phyloP scores from a whole-genome alignment of 2,113 vertebrate genomes.

The Catagonus wagneri region DNA sequence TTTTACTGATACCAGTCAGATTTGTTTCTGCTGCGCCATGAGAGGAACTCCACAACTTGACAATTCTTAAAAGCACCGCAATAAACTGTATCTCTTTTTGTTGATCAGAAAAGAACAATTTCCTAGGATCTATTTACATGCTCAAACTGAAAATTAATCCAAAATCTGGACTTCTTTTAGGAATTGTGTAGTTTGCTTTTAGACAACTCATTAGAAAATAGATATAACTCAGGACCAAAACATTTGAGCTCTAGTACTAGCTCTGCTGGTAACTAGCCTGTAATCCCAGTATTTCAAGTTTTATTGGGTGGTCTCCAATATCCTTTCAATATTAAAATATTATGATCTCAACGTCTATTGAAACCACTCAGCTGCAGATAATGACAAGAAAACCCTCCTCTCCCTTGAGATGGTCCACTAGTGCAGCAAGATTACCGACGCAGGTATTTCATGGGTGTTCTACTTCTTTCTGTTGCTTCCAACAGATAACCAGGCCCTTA shows the following conservation, averaged over 20 bases:
- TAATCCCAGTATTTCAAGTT: neutral
- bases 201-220: conserved; percentile 40
- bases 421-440: neutral
- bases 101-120: neutral
- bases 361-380: neutral
- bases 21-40: too few relatives aligned
- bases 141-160: conserved; percentile 35
- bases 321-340: conserved; percentile 50
- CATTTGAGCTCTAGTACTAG: neutral
- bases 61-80: conserved; percentile 53
- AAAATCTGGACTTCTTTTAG: conserved; percentile 2
- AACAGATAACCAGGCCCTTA: neutral
- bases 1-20: too few relatives aligned
- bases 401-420: conserved; percentile 9
- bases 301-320: neutral
- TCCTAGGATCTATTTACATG: neutral
- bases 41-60: neutral
- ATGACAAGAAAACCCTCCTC: conserved; percentile 5
- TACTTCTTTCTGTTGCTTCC: conserved; percentile 13
- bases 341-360: neutral
- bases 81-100: neutral
- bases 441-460: neutral
- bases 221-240: neutral
- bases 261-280: neutral
- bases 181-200: neutral